Conservation (phyloP, 2,797 vertebrate genomes). For the Malacoctenus gilli region DNA sequence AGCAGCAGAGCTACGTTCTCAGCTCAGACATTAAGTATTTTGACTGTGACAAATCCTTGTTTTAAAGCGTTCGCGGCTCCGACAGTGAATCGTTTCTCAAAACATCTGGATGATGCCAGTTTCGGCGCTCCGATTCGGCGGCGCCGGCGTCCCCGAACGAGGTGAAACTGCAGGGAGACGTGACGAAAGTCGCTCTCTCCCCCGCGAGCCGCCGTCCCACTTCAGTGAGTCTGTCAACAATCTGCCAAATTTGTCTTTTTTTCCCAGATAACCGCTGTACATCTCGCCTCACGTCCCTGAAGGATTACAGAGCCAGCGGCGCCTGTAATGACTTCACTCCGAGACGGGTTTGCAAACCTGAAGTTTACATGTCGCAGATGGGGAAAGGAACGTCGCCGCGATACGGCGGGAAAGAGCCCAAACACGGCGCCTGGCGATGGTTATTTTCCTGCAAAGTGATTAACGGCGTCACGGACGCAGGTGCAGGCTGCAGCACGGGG, state of each 20-base stretch:
- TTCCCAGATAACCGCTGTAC: slow-evolving; percentile 14
- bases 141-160: neutral
- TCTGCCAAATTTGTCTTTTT: slow-evolving; percentile 36
- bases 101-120: no score
- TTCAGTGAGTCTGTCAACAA: slow-evolving; percentile 41
- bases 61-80: no score
- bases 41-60: no score
- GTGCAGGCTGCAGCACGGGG: no score
- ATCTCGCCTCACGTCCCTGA: neutral
- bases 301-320: slow-evolving; percentile 6
- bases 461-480: neutral
- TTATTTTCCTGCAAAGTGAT: neutral
- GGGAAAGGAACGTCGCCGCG: neutral
- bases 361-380: slow-evolving; percentile 2
- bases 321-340: slow-evolving; percentile 11
- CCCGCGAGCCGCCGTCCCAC: slow-evolving; percentile 23
- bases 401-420: neutral
- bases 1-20: no score
- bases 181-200: slow-evolving; percentile 10
- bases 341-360: neutral
- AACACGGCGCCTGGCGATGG: neutral
- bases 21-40: no score
- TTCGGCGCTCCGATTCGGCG: neutral
- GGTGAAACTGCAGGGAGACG: slow-evolving; percentile 1
- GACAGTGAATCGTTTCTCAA: no score